A percentile compares a stretch with the other conserved stretches of the same genome.
phyloP scores from a whole-genome alignment of 2,113 vertebrate genomes.

The Hemibagrus wyckioides region DNA sequence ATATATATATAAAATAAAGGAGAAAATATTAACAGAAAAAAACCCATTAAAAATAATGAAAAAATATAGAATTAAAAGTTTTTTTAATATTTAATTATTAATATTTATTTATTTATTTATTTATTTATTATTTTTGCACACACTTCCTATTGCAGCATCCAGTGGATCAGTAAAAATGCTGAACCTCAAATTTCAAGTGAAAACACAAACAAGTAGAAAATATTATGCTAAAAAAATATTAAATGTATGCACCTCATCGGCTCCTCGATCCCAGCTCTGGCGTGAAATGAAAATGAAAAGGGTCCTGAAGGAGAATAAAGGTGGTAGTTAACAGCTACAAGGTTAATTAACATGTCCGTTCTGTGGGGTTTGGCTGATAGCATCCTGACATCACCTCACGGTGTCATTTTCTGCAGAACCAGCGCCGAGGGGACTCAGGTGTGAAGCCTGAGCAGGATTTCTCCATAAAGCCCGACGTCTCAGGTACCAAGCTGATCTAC shows the following conservation, averaged over 20 bases:
- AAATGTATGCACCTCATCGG: neutral
- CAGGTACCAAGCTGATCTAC: slow-evolving; percentile 49
- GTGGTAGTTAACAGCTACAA: slow-evolving; percentile 11
- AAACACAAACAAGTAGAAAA: neutral
- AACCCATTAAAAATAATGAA: no score
- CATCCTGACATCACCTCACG: slow-evolving; percentile 37
- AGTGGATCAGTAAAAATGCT: neutral
- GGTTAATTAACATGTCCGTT: slow-evolving; percentile 25
- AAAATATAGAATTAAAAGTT: no score
- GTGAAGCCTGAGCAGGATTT: slow-evolving; percentile 39
- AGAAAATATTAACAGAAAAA: no score
- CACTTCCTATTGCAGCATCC: neutral
- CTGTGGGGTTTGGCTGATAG: slow-evolving; percentile 22
- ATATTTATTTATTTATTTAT: no score
- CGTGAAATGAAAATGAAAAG: neutral
- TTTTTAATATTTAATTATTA: no score
- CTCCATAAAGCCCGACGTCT: slow-evolving; percentile 37
- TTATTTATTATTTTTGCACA: no score
- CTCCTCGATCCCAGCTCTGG: neutral
- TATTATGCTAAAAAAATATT: neutral
- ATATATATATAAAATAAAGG: no score
- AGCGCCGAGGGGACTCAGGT: slow-evolving; percentile 51
- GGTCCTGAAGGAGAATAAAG: neutral
- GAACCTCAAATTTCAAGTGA: neutral
- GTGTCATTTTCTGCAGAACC: slow-evolving; percentile 43